Evolutionary conservation across 92 coral and sea anemone genomes (phyloP), one percentile per base, ranked within the genome.

Genomic region (Heliopora coerulea): DNA sequence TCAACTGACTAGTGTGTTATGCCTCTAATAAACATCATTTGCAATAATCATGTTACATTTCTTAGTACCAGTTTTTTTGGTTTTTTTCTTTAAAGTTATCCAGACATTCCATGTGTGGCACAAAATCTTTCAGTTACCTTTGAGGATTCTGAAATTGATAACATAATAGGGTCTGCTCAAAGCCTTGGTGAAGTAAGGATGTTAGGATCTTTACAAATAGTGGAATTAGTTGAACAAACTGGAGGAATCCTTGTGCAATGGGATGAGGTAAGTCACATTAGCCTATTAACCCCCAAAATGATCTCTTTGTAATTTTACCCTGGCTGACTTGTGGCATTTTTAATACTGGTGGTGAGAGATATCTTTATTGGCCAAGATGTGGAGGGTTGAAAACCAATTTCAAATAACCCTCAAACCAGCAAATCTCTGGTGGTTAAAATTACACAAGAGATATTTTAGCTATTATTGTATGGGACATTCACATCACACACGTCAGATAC

Each of bases 211-310:
- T 70, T 93, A 44, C 98, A 93, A 78, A 83, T 93, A 63, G 88
- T 91, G 24, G 96, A 86, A 14, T 73, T 93, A 56, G 28, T 80
- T 49, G 98, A 93, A 59, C 93, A 87, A 65, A 91, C 98, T 28
- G 98, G 98, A 8, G 98, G 92, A 49, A 87, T 93, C 73, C 89
- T 87, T 18, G 91, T 93, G 30, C 95, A 90, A 46, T 93, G 98
- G 98, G 96, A 89, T 87, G 98, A 93, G 68, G 98, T 74, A 79
- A 32, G 14, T 3, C 59, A 44, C 3, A 17, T 26, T 15, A 20
- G 27, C 40, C 31, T 27, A 13, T 49, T n/a, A n/a, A n/a, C n/a
- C n/a, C n/a, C n/a, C n/a, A n/a, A n/a, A n/a, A 32, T 66, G 5
- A 21, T 54, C 30, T 4, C 4, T 26, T 26, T 15, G 15, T 54